Evolutionary conservation across 2,113 vertebrate species (phyloP).

Genomic region (Pipra filicauda): DNA sequence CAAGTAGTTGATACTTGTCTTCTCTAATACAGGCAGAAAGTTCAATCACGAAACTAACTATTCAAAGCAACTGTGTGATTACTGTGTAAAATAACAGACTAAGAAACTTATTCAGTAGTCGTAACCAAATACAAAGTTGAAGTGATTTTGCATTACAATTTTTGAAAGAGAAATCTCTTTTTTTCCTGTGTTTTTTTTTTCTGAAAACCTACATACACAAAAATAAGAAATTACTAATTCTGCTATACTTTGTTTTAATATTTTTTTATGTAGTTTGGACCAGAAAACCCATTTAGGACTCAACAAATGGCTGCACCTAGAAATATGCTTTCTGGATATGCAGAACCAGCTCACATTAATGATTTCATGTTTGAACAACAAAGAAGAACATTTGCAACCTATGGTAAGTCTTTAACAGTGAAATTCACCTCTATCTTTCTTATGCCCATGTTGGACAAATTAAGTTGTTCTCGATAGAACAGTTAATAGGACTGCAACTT

Average conservation of each 20-base stretch:
- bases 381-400: conserved; percentile 94
- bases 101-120: neutral
- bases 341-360: conserved; percentile 95
- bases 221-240: neutral
- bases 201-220: neutral
- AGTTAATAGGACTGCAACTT: neutral
- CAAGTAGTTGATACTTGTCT: neutral
- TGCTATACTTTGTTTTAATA: neutral
- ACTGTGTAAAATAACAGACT: neutral
- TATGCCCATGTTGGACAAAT: neutral
- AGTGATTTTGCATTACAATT: neutral
- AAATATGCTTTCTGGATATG: conserved; percentile 97
- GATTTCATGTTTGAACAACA: conserved; percentile 99
- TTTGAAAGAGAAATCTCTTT: neutral
- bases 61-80: neutral
- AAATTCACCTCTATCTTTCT: neutral
- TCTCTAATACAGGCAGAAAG: neutral
- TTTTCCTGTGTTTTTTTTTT: neutral
- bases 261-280: conserved; percentile 85
- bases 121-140: neutral
- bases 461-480: neutral
- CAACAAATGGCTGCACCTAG: conserved; percentile 97
- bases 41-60: neutral
- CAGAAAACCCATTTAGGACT: conserved; percentile 90
- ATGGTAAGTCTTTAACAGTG: conserved; percentile 75